phyloP scores from a whole-genome alignment of 2,113 vertebrate genomes.

The Saiga tatarica region DNA sequence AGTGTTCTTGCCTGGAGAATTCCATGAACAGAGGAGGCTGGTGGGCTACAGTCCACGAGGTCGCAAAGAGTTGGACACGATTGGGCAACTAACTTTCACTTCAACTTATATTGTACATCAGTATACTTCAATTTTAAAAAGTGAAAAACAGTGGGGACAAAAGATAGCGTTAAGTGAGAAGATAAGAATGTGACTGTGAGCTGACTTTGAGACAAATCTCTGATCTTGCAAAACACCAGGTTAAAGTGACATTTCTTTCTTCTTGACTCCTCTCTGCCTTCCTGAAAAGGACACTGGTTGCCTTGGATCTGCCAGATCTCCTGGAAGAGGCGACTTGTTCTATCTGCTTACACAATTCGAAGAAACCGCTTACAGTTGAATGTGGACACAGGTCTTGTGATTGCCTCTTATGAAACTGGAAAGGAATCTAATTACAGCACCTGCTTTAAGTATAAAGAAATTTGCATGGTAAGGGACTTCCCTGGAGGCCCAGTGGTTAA shows the following conservation, averaged over 20 bases:
- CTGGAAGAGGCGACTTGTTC: not conserved
- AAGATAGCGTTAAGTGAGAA: rapidly evolving
- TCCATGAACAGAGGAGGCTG: not conserved
- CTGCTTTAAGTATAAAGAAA: not conserved
- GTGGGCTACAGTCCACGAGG: not conserved
- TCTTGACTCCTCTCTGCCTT: not conserved
- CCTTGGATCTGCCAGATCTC: not conserved
- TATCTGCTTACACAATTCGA: not conserved
- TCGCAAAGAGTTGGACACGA: rapidly evolving
- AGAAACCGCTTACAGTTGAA: not conserved
- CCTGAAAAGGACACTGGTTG: not conserved
- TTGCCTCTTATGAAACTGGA: not conserved
- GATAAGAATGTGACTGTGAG: not conserved
- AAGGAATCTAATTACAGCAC: not conserved
- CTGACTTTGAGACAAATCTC: not conserved
- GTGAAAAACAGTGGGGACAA: not conserved
- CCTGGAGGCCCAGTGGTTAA: not conserved
- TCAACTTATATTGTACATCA: not conserved
- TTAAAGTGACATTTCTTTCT: not conserved
- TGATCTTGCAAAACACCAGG: not conserved
- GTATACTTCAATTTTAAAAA: not conserved
- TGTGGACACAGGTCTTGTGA: not conserved
- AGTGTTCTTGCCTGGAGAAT: not conserved
- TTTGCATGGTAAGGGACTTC: not conserved
- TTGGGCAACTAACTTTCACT: not conserved